Base-by-base conservation (phyloP, 2,113 vertebrate species). In the Amphiprion ocellaris region DNA sequence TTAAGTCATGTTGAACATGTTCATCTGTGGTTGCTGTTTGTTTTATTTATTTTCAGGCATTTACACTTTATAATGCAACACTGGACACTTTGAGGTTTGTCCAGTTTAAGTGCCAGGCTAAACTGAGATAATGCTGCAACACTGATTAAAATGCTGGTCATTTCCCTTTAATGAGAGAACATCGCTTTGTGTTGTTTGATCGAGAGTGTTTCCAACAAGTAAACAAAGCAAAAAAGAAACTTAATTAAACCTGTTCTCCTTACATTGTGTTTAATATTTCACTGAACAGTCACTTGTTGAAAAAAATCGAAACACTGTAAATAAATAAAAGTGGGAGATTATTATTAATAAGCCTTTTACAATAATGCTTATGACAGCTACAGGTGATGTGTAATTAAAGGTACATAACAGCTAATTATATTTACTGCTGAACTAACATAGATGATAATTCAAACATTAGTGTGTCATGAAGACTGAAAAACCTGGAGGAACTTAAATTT, bases 91-190 rank as follows among this genome's bases (percentile, higher is more conserved):
- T 95, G 94, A 96, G 94, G 95, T 96, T 95, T 96, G 95, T 96
- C 95, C 96, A 96, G 95, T 96, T 94, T 92, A 97, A 97, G 96
- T 98, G 97, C 96, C 96, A 96, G 95, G 91, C 59, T 94, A 92
- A 97, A 94, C 95, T 95, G 95, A 96, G 96, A 96, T 90, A 85
- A 94, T 95, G 85, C 87, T 87, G 81, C 79, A 86, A 67, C 49
- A 26, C 73, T 82, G 76, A 88, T 72, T 81, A 69, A 91, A 90
- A 95, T 97, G 92, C 91, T 90, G 88, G 86, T 90, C 88, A 89
- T 93, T 92, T 90, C 70, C 68, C 73, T 76, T 79, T 59, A 81
- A 77, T 82, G 52, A 58, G 58, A 81, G 60, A 76, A 54, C 30
- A 23, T 65, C 74, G 24, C 74, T 39, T 81, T 63, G 58, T 50